Conservation (phyloP, 2,888 invertebrate genomes). For the Tenodera sinensis region DNA sequence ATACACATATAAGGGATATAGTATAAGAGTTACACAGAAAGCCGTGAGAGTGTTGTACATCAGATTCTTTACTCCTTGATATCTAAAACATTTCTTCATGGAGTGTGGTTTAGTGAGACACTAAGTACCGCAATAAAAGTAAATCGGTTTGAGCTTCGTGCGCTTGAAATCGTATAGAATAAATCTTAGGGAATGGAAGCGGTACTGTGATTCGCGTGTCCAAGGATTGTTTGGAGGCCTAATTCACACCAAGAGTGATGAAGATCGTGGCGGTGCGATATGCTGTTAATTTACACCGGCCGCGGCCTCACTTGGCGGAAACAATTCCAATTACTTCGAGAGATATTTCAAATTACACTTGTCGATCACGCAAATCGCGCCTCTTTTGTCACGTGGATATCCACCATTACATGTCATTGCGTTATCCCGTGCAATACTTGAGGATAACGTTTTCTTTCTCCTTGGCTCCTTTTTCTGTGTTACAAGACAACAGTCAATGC, state of each 20-base stretch:
- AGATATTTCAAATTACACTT: neutral
- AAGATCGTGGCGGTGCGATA: neutral
- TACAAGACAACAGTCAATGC: no score
- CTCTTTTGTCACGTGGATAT: neutral
- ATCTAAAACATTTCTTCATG: neutral
- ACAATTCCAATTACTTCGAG: neutral
- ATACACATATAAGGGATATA: no score
- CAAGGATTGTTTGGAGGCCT: neutral
- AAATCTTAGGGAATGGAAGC: neutral
- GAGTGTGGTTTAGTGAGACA: neutral
- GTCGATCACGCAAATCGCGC: neutral
- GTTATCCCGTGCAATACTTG: neutral
- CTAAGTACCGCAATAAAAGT: neutral
- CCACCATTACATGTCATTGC: neutral
- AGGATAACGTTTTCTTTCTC: neutral
- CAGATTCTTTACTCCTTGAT: no score
- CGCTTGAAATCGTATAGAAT: neutral
- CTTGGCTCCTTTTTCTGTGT: no score
- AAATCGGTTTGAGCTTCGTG: neutral
- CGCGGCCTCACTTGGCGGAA: neutral
- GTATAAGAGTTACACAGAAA: no score
- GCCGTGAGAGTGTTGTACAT: no score
- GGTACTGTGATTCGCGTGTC: neutral
- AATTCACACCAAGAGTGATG: slow-evolving; percentile 2
- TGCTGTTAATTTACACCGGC: neutral